Base-by-base conservation (phyloP, 2,797 vertebrate species). In the Hippopotamyrus pictus region DNA sequence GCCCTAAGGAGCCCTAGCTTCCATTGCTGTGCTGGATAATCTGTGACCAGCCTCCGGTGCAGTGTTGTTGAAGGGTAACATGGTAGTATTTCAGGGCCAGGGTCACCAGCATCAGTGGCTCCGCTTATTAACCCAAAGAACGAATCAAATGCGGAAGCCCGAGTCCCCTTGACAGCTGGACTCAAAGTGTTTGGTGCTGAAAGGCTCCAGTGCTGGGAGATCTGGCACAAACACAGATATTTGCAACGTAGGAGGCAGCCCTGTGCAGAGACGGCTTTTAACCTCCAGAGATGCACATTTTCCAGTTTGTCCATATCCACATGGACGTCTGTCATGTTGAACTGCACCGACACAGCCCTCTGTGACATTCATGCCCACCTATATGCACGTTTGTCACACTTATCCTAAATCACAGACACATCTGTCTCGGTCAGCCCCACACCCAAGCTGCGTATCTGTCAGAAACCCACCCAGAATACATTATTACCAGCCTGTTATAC, bases 111-210 rank as follows among this genome's bases (percentile, higher is more conserved):
- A 79, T 79, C 19, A 9, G 12, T 11, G 41, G 50, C 41, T 54
- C 88, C 9, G 25, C 79, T 85, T 41, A 84, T 84, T 59, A 89
- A 51, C 19, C 33, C 54, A 88, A 88, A 57, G 53, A 25, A 53
- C n/a, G 11, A 84, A 50, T 7, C 25, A 8, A 29, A 84, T 25
- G 73, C 1, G 37, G 41, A 51, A 57, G 73, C 51, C 33, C 5
- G 17, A 54, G 29, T 29, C 22, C 50, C 33, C 50, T 37, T 25
- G 25, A 51, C 48, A 51, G 46, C 84, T 54, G 29, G 29, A 3
- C 51, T 86, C 50, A 6, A 17, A 86, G 48, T 29, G 84, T 11
- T 54, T 50, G 50, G 46, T 86, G 25, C 84, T 29, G 46, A 86
- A 22, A 25, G 82, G 48, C 22, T 9, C 17, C 7, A 86, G 25